These are phyloP conservation scores for Rhineura floridana DNA, from an alignment of 2,113 vertebrate species.

Conservation along the genomic window DNA sequence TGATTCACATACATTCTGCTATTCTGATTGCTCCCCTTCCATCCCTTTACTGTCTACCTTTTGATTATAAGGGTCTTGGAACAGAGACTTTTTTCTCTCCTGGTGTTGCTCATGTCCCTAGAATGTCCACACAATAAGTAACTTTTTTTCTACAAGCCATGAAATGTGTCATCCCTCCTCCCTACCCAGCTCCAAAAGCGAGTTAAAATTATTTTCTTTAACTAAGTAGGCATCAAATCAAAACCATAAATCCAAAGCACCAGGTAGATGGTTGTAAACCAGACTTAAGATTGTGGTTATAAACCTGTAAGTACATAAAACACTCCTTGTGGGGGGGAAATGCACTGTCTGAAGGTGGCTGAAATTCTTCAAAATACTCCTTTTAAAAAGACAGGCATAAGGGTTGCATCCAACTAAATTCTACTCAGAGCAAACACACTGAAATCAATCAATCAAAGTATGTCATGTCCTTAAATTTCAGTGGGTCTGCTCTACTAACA, in stretches of 20 bases:
- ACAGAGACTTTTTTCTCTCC: neutral
- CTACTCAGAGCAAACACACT: too few relatives aligned
- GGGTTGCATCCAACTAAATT: too few relatives aligned
- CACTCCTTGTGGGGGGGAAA: fast-evolving
- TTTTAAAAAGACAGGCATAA: neutral
- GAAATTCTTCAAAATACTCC: neutral
- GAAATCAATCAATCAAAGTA: too few relatives aligned
- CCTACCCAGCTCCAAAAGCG: neutral
- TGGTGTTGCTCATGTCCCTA: neutral
- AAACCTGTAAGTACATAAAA: neutral
- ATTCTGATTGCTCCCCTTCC: neutral
- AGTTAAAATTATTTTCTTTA: neutral
- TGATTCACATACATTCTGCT: neutral
- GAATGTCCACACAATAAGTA: neutral
- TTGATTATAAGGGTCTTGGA: neutral
- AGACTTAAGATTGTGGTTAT: neutral
- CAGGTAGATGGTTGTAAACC: neutral
- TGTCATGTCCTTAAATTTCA: too few relatives aligned
- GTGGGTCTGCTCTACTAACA: too few relatives aligned
- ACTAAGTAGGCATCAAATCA: neutral
- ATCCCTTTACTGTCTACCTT: neutral
- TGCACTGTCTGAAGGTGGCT: neutral
- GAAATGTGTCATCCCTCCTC: neutral
- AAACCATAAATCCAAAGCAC: neutral
- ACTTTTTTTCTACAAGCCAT: neutral